phyloP scores from a whole-genome alignment of 2,888 invertebrate species.

The Drosophila nigritarsus region DNA sequence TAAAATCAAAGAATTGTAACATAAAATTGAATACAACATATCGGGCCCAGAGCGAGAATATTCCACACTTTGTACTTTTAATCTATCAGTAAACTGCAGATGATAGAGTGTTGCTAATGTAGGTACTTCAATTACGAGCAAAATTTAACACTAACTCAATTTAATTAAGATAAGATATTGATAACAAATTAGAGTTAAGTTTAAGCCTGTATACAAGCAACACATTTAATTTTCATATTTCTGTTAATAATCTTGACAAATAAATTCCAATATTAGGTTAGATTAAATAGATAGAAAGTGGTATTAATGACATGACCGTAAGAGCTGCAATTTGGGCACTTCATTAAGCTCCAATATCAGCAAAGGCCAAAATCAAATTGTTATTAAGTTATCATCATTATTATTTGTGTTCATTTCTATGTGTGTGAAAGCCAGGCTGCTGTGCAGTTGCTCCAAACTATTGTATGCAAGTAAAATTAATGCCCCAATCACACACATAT shows the following conservation, averaged over 20 bases:
- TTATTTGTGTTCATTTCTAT: constrained; percentile 8
- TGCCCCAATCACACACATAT: constrained; percentile 14
- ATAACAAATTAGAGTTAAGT: neutral
- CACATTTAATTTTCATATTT: constrained; percentile 3
- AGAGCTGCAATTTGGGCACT: constrained; percentile 44
- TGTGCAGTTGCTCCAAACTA: neutral
- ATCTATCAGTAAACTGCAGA: neutral
- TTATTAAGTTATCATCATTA: constrained; percentile 32
- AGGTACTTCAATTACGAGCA: neutral
- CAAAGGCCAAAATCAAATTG: constrained; percentile 33
- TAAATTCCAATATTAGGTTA: constrained; percentile 10
- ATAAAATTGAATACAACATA: neutral
- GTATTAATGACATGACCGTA: constrained; percentile 60
- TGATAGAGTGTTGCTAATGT: neutral
- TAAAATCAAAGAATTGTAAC: too few relatives aligned
- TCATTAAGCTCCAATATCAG: constrained; percentile 29
- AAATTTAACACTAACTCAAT: neutral
- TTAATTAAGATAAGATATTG: neutral
- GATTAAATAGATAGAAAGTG: constrained; percentile 17
- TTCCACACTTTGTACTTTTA: neutral
- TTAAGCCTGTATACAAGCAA: neutral
- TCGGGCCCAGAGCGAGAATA: neutral
- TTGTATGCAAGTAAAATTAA: neutral
- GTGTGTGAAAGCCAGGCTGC: neutral
- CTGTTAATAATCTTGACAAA: neutral